Base-by-base conservation (phyloP, 2,113 vertebrate genomes). In the Seriola quinqueradiata region DNA sequence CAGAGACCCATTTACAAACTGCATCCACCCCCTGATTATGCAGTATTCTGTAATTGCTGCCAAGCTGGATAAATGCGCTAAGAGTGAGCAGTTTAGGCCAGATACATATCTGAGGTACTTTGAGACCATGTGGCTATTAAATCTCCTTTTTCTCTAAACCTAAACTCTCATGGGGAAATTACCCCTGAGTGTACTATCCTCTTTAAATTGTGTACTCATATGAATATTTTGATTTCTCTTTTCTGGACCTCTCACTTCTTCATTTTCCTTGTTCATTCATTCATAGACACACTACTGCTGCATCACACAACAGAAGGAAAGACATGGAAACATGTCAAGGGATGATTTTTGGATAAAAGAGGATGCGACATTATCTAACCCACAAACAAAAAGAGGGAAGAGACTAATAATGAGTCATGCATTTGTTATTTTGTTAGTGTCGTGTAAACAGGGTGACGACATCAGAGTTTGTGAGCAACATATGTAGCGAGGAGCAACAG, bases 401-500 rank as follows among this genome's bases (percentile, higher is more conserved):
- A 68, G 42, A 54, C 57, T 48, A 57, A 60, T 71, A 72, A 75
- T 79, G 46, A 85, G 42, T 77, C 75, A 66, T 50, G 42, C 10
- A 44, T 70, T 71, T 72, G 71, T 79, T 66, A 69, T 73, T 84
- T 65, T 77, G 25, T 74, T 59, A 52, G 68, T 38, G 57, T 7
- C 38, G 42, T 82, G 79, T 70, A 66, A 80, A 84, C 63, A 88
- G 65, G 60, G 48, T 71, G 72, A 79, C 46, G 50, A 66, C 71
- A 86, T 71, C 85, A 75, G 75, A 83, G 86, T 91, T 86, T 90
- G 72, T 84, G 42, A 63, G 46, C 70, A 76, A 82, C 87, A 87
- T 89, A 87, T 88, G 86, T 84, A 77, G 81, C 4, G 65, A 89
- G 79, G 78, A 90, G 89, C 78, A 82, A 89, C 79, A 79, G 77